Evolutionary conservation across 2,797 vertebrate species (phyloP).

Genomic region (Acanthornis magna): DNA sequence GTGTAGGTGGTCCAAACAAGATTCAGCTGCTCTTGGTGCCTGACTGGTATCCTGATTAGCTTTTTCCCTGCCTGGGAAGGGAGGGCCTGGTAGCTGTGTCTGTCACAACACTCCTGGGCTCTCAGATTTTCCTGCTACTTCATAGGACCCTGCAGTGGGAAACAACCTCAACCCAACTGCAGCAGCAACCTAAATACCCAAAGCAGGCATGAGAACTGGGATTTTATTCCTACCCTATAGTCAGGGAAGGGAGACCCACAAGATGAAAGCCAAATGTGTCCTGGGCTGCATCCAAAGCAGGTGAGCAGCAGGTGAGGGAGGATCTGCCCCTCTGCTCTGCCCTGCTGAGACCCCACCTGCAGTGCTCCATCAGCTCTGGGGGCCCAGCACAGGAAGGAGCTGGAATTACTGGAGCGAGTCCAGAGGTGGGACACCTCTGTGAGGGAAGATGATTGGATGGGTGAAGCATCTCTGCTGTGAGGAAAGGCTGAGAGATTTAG

Average conservation of each 20-base stretch:
- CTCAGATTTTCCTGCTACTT: neutral
- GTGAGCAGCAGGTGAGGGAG: neutral
- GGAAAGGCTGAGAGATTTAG: neutral
- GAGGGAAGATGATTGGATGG: no score
- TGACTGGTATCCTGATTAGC: neutral
- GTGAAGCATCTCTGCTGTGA: neutral
- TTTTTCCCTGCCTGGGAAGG: neutral
- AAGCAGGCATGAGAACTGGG: neutral
- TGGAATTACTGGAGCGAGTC: fast-evolving
- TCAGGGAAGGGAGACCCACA: neutral
- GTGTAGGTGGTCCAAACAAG: neutral
- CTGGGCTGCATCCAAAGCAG: neutral
- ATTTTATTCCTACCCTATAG: neutral
- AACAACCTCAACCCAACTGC: neutral
- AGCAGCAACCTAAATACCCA: neutral
- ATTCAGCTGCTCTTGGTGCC: neutral
- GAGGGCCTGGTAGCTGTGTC: neutral
- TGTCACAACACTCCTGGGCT: neutral
- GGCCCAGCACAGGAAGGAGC: neutral
- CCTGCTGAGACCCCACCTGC: neutral
- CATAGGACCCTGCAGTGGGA: neutral
- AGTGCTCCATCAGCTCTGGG: neutral
- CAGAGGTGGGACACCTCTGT: neutral
- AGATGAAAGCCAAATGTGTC: neutral
- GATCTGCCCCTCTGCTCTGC: neutral